A percentile compares a stretch with the other conserved stretches of the same genome.
phyloP scores from a whole-genome alignment of 2,113 vertebrate genomes.

The Eolophus roseicapilla region DNA sequence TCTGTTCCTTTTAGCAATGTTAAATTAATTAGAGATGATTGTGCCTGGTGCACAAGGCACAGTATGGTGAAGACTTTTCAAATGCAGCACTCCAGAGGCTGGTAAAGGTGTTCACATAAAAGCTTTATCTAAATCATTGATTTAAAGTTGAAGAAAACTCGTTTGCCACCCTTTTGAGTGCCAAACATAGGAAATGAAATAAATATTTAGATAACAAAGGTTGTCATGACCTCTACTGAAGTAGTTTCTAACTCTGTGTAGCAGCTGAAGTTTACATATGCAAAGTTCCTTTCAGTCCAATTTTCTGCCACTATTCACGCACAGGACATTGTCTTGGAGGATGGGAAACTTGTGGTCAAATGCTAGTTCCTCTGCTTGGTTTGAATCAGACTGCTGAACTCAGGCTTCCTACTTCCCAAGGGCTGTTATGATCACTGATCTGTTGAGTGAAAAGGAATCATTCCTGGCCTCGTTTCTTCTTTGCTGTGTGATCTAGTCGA shows the following conservation, averaged over 20 bases:
- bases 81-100: background rate
- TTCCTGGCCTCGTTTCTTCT: background rate
- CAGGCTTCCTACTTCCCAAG: rapidly evolving
- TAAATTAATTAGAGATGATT: background rate
- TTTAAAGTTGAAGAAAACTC: background rate
- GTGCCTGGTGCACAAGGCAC: background rate
- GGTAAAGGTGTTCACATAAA: background rate
- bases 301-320: background rate
- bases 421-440: background rate
- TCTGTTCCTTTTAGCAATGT: background rate
- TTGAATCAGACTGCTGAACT: background rate
- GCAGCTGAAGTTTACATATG: background rate
- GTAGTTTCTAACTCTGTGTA: background rate
- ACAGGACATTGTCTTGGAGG: background rate
- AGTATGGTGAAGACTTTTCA: background rate
- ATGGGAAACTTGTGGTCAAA: background rate
- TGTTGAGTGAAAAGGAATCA: background rate
- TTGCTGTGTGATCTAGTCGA: background rate
- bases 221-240: background rate
- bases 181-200: background rate
- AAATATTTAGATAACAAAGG: background rate
- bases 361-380: background rate
- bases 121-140: background rate
- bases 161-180: background rate
- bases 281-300: background rate